A percentile compares a stretch with the other conserved stretches of the same genome.
Conservation (phyloP, 1,140 invertebrate species). For the Saccostrea echinata region DNA sequence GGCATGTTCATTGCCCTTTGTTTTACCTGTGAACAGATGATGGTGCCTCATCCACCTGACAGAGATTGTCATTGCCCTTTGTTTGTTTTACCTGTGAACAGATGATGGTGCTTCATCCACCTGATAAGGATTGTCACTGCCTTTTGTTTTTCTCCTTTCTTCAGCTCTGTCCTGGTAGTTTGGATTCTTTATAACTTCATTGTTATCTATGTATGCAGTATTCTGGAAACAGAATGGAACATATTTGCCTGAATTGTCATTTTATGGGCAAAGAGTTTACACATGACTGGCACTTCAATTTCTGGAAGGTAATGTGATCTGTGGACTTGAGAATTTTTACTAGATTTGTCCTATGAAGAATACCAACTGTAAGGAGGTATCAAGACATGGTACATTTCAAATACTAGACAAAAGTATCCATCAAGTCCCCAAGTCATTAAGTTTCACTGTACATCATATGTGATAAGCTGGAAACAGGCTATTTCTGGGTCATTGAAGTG, state of each 20-base stretch:
- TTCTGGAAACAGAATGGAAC: conserved; percentile 58
- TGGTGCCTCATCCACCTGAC: conserved; percentile 85
- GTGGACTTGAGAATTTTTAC: too few species aligned
- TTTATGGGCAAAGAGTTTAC: not conserved
- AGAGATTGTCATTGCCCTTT: conserved; percentile 90
- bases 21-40: conserved; percentile 88
- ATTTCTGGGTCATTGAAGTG: too few species aligned
- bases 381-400: too few species aligned
- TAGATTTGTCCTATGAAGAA: too few species aligned
- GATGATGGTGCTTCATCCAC: conserved; percentile 86
- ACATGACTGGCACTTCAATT: not conserved
- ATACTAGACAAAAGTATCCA: too few species aligned
- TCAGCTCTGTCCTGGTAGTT: conserved; percentile 90
- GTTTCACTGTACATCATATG: too few species aligned
- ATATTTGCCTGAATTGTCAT: not conserved
- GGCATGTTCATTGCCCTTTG: conserved; percentile 85
- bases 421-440: too few species aligned
- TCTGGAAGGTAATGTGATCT: too few species aligned
- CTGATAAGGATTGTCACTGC: conserved; percentile 89
- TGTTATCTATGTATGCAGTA: conserved; percentile 67
- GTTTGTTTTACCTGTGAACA: conserved; percentile 87
- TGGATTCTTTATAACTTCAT: conserved; percentile 64
- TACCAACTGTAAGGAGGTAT: too few species aligned
- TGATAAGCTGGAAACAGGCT: too few species aligned
- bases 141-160: conserved; percentile 86